Base-by-base conservation (phyloP, 2,797 vertebrate species). In the Sebastes hopkinsi region DNA sequence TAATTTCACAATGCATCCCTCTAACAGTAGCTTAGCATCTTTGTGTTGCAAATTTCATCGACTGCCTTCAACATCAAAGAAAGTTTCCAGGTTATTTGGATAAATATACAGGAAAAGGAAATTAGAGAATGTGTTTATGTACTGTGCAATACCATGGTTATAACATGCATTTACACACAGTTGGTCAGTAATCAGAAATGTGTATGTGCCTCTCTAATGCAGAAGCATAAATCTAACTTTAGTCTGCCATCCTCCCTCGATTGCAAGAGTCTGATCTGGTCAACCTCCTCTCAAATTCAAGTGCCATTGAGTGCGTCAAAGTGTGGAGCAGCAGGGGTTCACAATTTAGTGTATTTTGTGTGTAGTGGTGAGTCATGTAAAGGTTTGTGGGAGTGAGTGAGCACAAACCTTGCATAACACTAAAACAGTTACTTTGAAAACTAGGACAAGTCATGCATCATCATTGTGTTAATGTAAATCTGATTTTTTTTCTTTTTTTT, bases 301-400 rank as follows among this genome's bases (percentile, higher is more conserved):
- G 58, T 16, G 29, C 30, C 4, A 2, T 2, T 52, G 65, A 42
- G 59, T 32, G n/a, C 72, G 34, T 71, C 13, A 22, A 27, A 50
- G 64, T 18, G 52, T 46, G 22, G 55, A 69, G 38, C 54, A 29
- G 72, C 70, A 61, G 56, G 60, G 62, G 50, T 34, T 77, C n/a
- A 29, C 71, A 38, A 62, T 73, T 14, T 23, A 6, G 32, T 72
- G 58, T 79, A 79, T 83, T 88, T 79, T 67, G 7, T 65, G 50
- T 78, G 34, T 8, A 72, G 77, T 38, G 77, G 70, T 94, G 92
- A 94, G 75, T 95, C 93, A 95, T 65, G 27, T 77, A 60, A 79
- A 79, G 71, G 62, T 81, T 77, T 90, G 84, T 87, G 80, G 61
- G 68, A 60, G 73, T 84, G 92, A 94, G 77, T 94, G 72, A 22